phyloP scores from a whole-genome alignment of 2,888 invertebrate species.

The Dryomyza anilis region DNA sequence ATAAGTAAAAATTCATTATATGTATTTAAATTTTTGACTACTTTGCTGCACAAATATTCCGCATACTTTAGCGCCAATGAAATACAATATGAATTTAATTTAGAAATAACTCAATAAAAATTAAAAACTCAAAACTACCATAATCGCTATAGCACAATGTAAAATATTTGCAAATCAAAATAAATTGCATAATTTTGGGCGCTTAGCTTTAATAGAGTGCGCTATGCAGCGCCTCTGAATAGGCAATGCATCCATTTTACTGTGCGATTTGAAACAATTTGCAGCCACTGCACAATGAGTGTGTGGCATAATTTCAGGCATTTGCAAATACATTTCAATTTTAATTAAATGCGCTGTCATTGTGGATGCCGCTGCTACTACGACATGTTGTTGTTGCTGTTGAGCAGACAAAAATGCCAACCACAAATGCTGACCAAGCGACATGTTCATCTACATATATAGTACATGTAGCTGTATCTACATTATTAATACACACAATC shows the following conservation, averaged over 20 bases:
- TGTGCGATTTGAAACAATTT: neutral
- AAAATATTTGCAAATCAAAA: neutral
- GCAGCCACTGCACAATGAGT: neutral
- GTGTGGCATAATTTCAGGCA: conserved; percentile 13
- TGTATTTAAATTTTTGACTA: too few species aligned
- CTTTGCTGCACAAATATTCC: too few species aligned
- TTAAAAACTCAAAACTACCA: too few species aligned
- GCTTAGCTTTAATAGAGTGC: too few species aligned
- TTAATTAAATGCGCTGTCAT: neutral
- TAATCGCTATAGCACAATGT: neutral
- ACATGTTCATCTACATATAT: neutral
- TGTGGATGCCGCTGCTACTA: too few species aligned
- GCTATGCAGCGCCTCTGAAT: neutral
- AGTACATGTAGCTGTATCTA: neutral
- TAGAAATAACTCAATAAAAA: too few species aligned
- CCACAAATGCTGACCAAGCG: neutral
- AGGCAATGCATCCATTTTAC: neutral
- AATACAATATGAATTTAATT: too few species aligned
- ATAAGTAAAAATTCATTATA: too few species aligned
- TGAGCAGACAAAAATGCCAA: too few species aligned
- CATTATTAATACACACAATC: neutral
- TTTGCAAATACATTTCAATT: neutral
- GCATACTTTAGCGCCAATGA: too few species aligned
- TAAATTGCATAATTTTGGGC: conserved; percentile 10
- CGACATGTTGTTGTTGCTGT: too few species aligned